A percentile compares a stretch with the other conserved stretches of the same genome.
These are phyloP conservation scores for Pelodiscus sinensis DNA, from an alignment of 2,113 vertebrate species.

Conservation along the genomic window DNA sequence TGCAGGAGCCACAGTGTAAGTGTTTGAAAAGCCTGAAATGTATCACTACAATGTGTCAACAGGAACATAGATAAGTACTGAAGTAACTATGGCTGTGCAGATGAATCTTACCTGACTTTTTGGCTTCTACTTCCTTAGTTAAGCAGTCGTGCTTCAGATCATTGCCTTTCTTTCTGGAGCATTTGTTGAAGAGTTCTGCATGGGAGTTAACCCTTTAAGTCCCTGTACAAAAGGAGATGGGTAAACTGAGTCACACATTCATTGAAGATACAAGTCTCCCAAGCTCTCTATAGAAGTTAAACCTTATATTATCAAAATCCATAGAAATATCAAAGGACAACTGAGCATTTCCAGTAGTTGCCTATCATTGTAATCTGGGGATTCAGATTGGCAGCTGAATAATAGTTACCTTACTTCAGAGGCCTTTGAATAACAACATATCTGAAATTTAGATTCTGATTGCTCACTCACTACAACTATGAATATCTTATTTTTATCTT, in stretches of 20 bases:
- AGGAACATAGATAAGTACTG: not conserved
- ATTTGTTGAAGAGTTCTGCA: not conserved
- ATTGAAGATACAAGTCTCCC: not conserved
- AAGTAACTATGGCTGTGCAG: not conserved
- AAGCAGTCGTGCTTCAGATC: not conserved
- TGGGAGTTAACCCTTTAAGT: not conserved
- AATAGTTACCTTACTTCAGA: not conserved
- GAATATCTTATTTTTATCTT: conserved; percentile 32
- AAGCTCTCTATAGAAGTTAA: not conserved
- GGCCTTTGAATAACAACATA: not conserved
- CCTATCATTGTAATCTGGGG: not conserved
- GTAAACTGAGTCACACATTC: not conserved
- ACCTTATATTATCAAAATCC: not conserved
- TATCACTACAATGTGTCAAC: not conserved
- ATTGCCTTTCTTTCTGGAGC: not conserved
- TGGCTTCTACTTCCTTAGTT: not conserved
- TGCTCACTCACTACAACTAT: conserved; percentile 28
- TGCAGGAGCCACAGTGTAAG: too few species aligned
- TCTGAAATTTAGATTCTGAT: conserved; percentile 25
- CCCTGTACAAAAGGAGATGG: too few species aligned
- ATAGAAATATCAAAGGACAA: not conserved
- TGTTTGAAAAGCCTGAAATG: too few species aligned
- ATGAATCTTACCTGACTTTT: not conserved
- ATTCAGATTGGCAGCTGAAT: not conserved
- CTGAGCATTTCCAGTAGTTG: not conserved